Conservation (phyloP, 2,888 invertebrate species). For the Fragum whitleyi region DNA sequence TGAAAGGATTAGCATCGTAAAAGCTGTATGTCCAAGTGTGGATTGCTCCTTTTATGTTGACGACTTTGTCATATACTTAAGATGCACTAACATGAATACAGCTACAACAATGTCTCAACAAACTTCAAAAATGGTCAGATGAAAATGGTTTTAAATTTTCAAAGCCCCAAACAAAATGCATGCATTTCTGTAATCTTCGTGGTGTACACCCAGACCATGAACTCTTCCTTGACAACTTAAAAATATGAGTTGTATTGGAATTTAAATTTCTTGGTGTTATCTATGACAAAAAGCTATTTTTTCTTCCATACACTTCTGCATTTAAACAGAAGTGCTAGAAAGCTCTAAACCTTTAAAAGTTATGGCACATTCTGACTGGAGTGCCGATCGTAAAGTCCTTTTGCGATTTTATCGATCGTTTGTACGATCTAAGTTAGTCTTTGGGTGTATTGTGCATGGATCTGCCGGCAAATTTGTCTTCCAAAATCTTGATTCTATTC, state of each 20-base stretch:
- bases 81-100: conserved; percentile 22
- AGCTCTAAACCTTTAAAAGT: neutral
- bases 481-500: conserved; percentile 47
- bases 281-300: neutral
- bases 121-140: conserved; percentile 26
- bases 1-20: conserved; percentile 5
- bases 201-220: conserved; percentile 38
- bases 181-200: conserved; percentile 42
- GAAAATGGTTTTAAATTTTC: conserved; percentile 61
- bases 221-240: conserved; percentile 16
- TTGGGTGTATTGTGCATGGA: conserved; percentile 50
- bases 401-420: conserved; percentile 27
- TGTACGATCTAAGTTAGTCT: conserved; percentile 54
- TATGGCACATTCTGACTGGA: neutral
- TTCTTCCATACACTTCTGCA: neutral
- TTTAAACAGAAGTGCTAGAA: neutral
- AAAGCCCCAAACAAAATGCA: conserved; percentile 39
- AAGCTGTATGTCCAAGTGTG: neutral
- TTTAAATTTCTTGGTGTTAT: conserved; percentile 46
- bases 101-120: conserved; percentile 27
- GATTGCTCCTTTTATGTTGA: conserved; percentile 29
- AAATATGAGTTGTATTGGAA: conserved; percentile 33
- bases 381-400: neutral
- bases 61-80: conserved; percentile 21
- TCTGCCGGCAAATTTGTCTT: conserved; percentile 50